Conservation (phyloP, 2,888 invertebrate species). For the Heliconius aoede region DNA sequence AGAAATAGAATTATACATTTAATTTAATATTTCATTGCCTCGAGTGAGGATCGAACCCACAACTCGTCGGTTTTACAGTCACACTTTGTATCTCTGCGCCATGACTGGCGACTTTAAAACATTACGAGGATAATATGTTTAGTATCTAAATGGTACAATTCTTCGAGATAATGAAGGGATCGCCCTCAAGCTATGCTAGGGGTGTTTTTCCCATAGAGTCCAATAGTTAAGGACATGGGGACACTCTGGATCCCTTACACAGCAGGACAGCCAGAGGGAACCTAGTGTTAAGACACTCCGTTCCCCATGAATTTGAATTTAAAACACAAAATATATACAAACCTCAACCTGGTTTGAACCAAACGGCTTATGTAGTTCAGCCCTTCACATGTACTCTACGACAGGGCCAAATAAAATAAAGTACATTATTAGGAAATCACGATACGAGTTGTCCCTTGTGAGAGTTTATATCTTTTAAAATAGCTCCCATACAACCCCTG, state of each 20-base stretch:
- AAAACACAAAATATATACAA: background rate
- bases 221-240: background rate
- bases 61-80: too few relatives aligned
- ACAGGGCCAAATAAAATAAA: constrained; percentile 19
- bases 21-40: too few relatives aligned
- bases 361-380: background rate
- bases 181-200: constrained; percentile 9
- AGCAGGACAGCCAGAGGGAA: too few relatives aligned
- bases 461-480: constrained; percentile 39
- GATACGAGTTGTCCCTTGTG: constrained; percentile 36
- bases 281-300: too few relatives aligned
- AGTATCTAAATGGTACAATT: constrained; percentile 17
- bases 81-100: too few relatives aligned
- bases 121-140: background rate
- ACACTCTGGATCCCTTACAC: too few relatives aligned
- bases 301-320: background rate
- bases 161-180: constrained; percentile 11
- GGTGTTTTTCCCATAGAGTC: background rate
- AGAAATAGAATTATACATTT: too few relatives aligned
- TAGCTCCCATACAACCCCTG: constrained; percentile 37
- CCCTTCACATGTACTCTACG: background rate
- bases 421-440: constrained; percentile 34
- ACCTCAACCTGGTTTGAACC: background rate
- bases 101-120: background rate
- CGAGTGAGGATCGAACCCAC: too few relatives aligned